Base-by-base conservation (phyloP, 2,888 invertebrate genomes). In the Psylliodes chrysocephalus region DNA sequence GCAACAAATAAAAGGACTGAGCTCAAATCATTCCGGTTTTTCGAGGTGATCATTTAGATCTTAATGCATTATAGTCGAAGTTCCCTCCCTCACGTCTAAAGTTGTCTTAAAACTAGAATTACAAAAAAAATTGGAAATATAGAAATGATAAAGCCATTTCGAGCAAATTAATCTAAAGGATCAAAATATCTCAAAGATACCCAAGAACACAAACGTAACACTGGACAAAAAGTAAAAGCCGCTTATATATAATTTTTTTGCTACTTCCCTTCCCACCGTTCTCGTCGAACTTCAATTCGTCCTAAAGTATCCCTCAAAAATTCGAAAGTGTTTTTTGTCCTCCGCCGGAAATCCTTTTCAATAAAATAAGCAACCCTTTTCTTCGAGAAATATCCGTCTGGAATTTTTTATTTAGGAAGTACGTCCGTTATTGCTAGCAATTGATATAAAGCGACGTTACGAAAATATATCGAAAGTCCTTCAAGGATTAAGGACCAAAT, bases 351-450 rank as follows among this genome's bases (percentile, higher is more conserved):
- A 49, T 49, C 49, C 49, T 30, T 12, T 28, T 49, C 49, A 49
- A 46, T 49, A 49, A 28, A 49, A 49, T 12, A 22, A n/a, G 28
- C 28, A 49, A 49, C 49, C 49, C 30, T 49, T 49, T 49, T 28
- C 19, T 17, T 7, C 7, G 46, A 35, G 19, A 22, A 46, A 22
- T 46, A 46, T 46, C 19, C 22, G 10, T 22, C 46, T 22, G 10
- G 46, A 46, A 46, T 46, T 46, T 46, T 46, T 14, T 14, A 35
- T n/a, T 35, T 35, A 10, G 12, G 35, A 3, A 18, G 17, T 44
- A 17, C 19, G 8, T 44, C 10, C 44, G 44, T 17, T 46, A 46
- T 46, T 19, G 46, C 10, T n/a, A 12, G 5, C 19, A 46, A 46
- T 46, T 46, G 46, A 46, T 46, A 46, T 46, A 46, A 35, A 35